Evolutionary conservation across 2,888 invertebrate species (phyloP), one percentile per base, ranked within the genome.

Genomic region (Drosophila quinaria): DNA sequence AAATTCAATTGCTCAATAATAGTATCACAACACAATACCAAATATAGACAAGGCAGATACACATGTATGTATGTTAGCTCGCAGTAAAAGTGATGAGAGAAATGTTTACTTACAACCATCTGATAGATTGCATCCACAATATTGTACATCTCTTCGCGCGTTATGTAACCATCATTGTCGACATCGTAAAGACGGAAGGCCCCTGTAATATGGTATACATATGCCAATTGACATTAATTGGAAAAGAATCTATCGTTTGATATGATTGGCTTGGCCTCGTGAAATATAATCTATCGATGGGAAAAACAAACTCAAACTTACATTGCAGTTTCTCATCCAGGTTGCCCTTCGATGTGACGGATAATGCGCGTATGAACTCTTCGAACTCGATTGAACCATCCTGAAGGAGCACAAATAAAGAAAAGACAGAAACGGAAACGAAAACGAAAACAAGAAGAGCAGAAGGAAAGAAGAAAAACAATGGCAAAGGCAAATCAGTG

Each of bases 351-450:
- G 99, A 99, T 95, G 99, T 99, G 92, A 99, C 98, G 87, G 99
- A 99, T 78, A 99, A 94, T 71, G 99, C 99, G 93, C 98, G 95
- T 92, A 99, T 99, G 93, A 99, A 99, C 94, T 99, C 99, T 93
- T 98, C 98, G 93, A 99, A 99, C 93, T 99, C 98, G 93, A 99
- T 99, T 90, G 98, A 97, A 78, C 99, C 99, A 93, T 99, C 99
- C 99, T 99, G 58, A 13, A 2, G 29, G 25, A 56, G 46, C 51
- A 41, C 29, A 44, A 70, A 31, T 3, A 19, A 29, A 10, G 10
- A 25, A 10, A 13, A 25, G n/a, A n/a, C n/a, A n/a, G n/a, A n/a
- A n/a, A n/a, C n/a, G n/a, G n/a, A 25, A 15, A 4, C 17, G 62
- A 47, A n/a, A 44, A 29, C 31, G 35, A 35, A 35, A 41, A 33